Evolutionary conservation across 2,113 vertebrate genomes (phyloP).

Genomic region (Rhinolophus ferrumequinum): DNA sequence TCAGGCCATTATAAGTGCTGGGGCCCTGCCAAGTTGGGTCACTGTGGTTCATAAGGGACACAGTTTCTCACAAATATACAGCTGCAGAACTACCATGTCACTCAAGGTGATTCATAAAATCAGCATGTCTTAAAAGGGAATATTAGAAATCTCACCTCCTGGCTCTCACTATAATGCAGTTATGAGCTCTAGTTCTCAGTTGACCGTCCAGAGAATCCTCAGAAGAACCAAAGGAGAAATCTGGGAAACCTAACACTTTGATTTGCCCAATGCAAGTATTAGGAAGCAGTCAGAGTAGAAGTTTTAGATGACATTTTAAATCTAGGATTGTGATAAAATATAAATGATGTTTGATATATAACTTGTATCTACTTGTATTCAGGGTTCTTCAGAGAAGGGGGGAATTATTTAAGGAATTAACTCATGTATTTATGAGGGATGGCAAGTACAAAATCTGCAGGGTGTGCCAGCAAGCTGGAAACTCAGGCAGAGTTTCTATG

Average conservation of each 20-base stretch:
- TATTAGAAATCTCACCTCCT: conserved; percentile 24
- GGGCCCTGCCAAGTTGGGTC: conserved; percentile 41
- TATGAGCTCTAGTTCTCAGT: background rate
- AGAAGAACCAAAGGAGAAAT: conserved; percentile 1
- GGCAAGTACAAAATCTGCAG: background rate
- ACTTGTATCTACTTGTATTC: background rate
- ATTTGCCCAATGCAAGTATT: background rate
- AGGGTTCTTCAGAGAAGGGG: background rate
- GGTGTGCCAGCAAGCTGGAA: background rate
- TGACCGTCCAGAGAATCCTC: background rate
- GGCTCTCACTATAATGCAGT: background rate
- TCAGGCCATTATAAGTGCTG: conserved; percentile 53
- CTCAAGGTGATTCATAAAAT: conserved; percentile 62
- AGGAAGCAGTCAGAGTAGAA: background rate
- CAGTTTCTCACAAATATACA: conserved; percentile 28
- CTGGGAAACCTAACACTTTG: background rate
- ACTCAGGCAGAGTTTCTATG: background rate
- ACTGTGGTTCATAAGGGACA: background rate
- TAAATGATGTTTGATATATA: background rate
- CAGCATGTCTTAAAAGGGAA: background rate
- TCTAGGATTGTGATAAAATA: background rate
- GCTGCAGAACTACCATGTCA: background rate
- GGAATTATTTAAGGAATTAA: background rate
- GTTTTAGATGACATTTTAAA: background rate
- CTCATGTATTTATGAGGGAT: background rate